phyloP scores from a whole-genome alignment of 2,888 invertebrate species.

The Drosophila monieri region DNA sequence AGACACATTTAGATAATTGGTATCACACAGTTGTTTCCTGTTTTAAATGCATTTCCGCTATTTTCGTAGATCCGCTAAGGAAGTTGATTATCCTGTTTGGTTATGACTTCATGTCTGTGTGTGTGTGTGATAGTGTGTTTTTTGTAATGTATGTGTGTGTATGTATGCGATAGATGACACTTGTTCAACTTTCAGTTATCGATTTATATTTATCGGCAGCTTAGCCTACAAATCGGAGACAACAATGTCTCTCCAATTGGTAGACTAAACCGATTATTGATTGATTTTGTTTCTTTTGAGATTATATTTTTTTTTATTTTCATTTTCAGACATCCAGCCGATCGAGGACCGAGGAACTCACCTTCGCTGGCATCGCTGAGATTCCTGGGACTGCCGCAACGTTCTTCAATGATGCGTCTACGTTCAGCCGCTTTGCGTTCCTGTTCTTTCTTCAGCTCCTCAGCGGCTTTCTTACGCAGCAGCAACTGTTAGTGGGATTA shows the following conservation, averaged over 20 bases:
- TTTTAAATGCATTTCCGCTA: constrained; percentile 14
- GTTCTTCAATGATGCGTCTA: constrained; percentile 97
- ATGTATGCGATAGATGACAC: constrained; percentile 58
- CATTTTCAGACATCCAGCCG: background rate
- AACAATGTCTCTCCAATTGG: background rate
- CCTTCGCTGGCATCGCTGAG: constrained; percentile 97
- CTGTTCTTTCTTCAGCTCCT: constrained; percentile 99
- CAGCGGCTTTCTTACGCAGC: constrained; percentile 99
- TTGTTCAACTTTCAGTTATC: constrained; percentile 59
- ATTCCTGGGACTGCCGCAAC: constrained; percentile 96
- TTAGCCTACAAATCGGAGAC: background rate
- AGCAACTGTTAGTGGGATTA: constrained; percentile 89
- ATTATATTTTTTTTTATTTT: constrained; percentile 17
- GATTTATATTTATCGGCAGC: constrained; percentile 25
- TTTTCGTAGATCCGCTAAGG: constrained; percentile 27
- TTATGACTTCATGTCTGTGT: constrained; percentile 27
- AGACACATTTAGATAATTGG: constrained; percentile 53
- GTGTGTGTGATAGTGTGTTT: constrained; percentile 24
- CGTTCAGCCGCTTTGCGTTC: constrained; percentile 99
- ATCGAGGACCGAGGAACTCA: constrained; percentile 84
- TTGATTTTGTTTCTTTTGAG: constrained; percentile 17
- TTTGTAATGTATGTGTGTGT: constrained; percentile 24
- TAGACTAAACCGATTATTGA: constrained; percentile 19
- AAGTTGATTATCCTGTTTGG: constrained; percentile 3
- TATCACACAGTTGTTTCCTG: constrained; percentile 26